Conservation (phyloP, 2,797 vertebrate species). For the Chromobotia macracanthus region DNA sequence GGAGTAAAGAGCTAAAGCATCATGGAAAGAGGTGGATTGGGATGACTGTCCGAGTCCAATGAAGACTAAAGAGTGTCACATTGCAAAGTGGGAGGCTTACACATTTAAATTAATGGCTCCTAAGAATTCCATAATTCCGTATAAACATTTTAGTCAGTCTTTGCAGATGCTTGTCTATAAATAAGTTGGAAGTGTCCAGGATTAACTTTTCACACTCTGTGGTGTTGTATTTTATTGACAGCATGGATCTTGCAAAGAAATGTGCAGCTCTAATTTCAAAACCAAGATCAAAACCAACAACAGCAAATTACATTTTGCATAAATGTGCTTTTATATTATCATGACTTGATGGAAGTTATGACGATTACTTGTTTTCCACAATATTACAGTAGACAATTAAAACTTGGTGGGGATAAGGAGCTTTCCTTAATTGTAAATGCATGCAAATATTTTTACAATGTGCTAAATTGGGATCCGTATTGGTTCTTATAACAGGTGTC, state of each 20-base stretch:
- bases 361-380: too few species aligned
- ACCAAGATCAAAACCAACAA: too few species aligned
- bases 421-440: too few species aligned
- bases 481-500: background rate
- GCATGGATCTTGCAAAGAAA: too few species aligned
- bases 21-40: conserved; percentile 83
- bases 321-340: too few species aligned
- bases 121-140: background rate
- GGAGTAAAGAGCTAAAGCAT: conserved; percentile 77
- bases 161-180: background rate
- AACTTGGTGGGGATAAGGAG: too few species aligned
- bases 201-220: background rate
- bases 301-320: background rate
- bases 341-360: background rate
- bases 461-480: too few species aligned
- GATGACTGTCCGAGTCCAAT: conserved; percentile 88
- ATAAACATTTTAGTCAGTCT: too few species aligned
- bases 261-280: background rate
- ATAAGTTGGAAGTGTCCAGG: background rate
- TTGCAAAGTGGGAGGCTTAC: background rate
- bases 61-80: conserved; percentile 79
- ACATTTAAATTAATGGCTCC: background rate
- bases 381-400: too few species aligned
- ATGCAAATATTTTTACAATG: too few species aligned
- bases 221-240: background rate